phyloP scores from a whole-genome alignment of 2,797 vertebrate genomes.

The Girardinus metallicus region DNA sequence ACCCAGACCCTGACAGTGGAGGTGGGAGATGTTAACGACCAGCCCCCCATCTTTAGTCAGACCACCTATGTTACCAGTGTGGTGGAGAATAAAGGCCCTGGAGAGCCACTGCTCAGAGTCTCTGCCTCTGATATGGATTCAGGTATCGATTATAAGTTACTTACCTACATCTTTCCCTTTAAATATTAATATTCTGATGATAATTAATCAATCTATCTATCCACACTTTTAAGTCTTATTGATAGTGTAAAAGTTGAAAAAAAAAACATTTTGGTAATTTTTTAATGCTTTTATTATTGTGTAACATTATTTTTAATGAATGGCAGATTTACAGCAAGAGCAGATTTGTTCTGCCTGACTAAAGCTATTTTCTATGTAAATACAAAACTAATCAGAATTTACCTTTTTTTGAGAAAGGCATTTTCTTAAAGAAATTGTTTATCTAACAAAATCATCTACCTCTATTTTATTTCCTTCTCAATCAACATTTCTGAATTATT shows the following conservation, averaged over 20 bases:
- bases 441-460: neutral
- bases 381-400: neutral
- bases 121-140: slow-evolving; percentile 87
- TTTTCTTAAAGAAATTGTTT: neutral
- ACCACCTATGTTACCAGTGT: slow-evolving; percentile 81
- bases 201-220: neutral
- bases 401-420: neutral
- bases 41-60: slow-evolving; percentile 82
- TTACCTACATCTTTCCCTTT: neutral
- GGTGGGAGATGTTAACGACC: slow-evolving; percentile 90
- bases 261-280: neutral
- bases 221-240: neutral
- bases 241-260: neutral
- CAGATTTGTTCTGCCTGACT: neutral
- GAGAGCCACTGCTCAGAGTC: slow-evolving; percentile 82
- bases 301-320: neutral
- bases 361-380: neutral
- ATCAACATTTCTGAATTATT: neutral
- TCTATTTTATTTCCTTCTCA: neutral
- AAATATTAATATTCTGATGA: neutral
- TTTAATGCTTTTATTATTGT: neutral
- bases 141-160: slow-evolving; percentile 75
- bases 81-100: slow-evolving; percentile 86
- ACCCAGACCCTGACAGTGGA: slow-evolving; percentile 86
- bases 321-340: neutral